Conservation (phyloP, 2,113 vertebrate species). For the Plecotus auritus region DNA sequence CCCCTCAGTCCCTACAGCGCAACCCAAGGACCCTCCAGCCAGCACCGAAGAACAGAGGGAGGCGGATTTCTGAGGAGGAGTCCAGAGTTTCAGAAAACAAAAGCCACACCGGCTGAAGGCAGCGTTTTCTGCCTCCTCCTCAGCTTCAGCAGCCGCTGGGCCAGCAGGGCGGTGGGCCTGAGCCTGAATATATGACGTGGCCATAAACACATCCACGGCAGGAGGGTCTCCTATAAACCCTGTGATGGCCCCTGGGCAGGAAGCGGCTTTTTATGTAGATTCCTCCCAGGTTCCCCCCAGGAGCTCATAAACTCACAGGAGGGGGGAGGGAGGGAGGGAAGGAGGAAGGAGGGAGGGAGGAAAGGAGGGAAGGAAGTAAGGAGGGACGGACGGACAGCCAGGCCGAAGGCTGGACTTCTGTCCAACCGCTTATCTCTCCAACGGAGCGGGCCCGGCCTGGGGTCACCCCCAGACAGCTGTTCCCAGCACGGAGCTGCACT, state of each 20-base stretch:
- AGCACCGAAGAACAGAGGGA: background rate
- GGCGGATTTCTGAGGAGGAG: background rate
- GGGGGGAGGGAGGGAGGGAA: background rate
- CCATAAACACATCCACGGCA: conserved; percentile 71
- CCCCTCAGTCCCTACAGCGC: background rate
- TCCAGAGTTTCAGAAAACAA: background rate
- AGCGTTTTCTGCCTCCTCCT: background rate
- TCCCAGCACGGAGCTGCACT: accelerated
- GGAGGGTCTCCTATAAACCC: conserved; percentile 55
- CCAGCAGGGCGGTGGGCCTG: too few species aligned
- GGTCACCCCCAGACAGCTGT: background rate
- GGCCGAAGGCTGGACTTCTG: background rate
- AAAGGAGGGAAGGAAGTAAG: too few species aligned
- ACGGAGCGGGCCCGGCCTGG: background rate
- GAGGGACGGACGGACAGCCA: too few species aligned
- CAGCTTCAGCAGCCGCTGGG: background rate
- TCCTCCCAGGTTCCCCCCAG: conserved; percentile 44
- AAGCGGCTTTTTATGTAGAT: conserved; percentile 77
- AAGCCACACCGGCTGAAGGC: background rate
- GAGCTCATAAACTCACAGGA: conserved; percentile 76
- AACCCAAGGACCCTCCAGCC: background rate
- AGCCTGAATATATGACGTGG: conserved; percentile 55
- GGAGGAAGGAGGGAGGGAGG: conserved; percentile 62
- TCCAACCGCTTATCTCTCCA: background rate
- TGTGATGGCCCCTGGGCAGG: conserved; percentile 62